A percentile compares a stretch with the other conserved stretches of the same genome.
These are phyloP conservation scores for Neopipo cinnamomea DNA, from an alignment of 2,113 vertebrate genomes.

Conservation along the genomic window DNA sequence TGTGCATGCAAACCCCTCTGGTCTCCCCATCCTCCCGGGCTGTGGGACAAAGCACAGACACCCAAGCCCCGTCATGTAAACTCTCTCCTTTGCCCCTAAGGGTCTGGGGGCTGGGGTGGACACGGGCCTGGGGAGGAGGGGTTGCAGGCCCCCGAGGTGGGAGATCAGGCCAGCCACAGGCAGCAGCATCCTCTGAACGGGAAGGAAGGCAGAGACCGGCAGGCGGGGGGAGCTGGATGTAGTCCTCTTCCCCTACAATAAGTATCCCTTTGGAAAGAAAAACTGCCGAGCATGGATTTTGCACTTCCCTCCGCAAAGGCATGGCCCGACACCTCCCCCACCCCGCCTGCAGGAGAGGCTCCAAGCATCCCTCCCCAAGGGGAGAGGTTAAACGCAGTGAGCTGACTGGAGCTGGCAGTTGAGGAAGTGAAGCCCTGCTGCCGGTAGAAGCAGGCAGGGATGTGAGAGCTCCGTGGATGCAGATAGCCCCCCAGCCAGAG, in stretches of 20 bases:
- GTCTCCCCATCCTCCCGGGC: not conserved
- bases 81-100: not conserved
- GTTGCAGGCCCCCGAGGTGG: not conserved
- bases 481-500: rapidly evolving
- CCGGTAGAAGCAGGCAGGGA: not conserved
- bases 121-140: rapidly evolving
- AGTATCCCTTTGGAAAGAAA: not conserved
- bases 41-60: not conserved
- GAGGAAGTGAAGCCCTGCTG: not conserved
- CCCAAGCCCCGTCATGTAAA: not conserved
- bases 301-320: rapidly evolving
- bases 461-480: rapidly evolving
- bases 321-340: not conserved
- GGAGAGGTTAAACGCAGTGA: not conserved
- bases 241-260: not conserved
- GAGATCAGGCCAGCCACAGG: not conserved
- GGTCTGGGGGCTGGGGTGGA: not conserved
- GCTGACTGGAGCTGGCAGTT: not conserved
- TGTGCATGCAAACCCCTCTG: not conserved
- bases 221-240: rapidly evolving
- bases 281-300: not conserved
- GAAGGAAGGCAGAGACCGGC: not conserved
- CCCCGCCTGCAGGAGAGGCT: rapidly evolving
- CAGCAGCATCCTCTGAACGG: not conserved
- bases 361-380: not conserved